Percentiles rank a stretch among this genome's conserved stretches.
These are phyloP conservation scores for Coelopa pilipes DNA, from an alignment of 2,888 invertebrate species.

Conservation along the genomic window DNA sequence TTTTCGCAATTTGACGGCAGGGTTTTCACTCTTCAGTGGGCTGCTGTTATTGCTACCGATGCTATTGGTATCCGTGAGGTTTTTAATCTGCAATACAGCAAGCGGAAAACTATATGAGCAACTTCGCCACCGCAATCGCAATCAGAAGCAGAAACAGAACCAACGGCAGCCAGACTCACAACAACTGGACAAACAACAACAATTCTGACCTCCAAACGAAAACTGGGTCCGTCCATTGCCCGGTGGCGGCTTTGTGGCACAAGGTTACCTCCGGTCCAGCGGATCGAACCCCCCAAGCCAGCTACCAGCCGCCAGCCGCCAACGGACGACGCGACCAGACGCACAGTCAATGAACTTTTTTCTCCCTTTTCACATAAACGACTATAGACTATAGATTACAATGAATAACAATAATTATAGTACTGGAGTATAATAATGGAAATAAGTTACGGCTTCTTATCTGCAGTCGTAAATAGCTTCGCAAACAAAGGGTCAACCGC, in stretches of 20 bases:
- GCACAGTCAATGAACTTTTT: slow-evolving; percentile 24
- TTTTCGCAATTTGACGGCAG: slow-evolving; percentile 56
- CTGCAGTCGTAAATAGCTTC: slow-evolving; percentile 11
- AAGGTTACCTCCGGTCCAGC: not conserved
- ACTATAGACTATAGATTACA: not conserved
- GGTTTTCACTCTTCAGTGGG: slow-evolving; percentile 42
- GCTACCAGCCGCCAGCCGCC: not conserved
- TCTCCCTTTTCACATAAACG: slow-evolving; percentile 6
- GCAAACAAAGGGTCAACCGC: slow-evolving; percentile 13
- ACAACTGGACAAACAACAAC: slow-evolving; percentile 2
- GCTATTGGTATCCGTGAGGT: slow-evolving; percentile 44
- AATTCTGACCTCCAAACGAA: slow-evolving; percentile 13
- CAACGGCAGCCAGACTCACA: not conserved
- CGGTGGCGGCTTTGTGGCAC: slow-evolving; percentile 6
- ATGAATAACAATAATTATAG: not conserved
- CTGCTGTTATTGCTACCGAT: slow-evolving; percentile 40
- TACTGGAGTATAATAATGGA: slow-evolving; percentile 6
- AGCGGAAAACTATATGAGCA: not conserved
- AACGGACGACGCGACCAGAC: not conserved
- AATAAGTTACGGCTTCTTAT: slow-evolving; percentile 23
- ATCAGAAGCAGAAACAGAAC: slow-evolving; percentile 11
- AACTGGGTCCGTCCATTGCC: not conserved
- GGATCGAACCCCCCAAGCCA: not conserved
- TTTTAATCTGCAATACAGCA: slow-evolving; percentile 48
- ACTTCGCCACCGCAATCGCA: too few species aligned